Conservation (phyloP, 2,797 vertebrate species). For the Lophotriccus pileatus region DNA sequence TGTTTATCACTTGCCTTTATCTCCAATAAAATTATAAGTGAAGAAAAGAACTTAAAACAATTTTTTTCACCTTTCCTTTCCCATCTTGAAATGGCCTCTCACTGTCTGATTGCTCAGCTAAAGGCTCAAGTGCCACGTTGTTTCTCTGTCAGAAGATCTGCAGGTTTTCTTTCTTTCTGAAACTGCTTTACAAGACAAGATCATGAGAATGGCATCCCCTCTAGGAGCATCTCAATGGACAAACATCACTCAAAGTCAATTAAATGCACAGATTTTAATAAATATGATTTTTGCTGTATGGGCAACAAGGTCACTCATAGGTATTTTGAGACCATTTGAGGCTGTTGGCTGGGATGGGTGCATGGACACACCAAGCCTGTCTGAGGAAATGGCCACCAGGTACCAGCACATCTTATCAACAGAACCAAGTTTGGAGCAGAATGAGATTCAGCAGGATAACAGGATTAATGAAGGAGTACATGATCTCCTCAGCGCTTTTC, state of each 20-base stretch:
- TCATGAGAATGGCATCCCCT: neutral
- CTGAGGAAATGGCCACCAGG: neutral
- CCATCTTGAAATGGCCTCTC: neutral
- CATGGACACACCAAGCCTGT: neutral
- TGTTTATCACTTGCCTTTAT: neutral
- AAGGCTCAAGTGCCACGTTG: neutral
- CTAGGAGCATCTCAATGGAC: neutral
- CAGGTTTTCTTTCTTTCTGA: neutral
- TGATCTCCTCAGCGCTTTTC: neutral
- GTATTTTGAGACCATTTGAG: neutral
- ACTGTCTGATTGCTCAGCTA: neutral
- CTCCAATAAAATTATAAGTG: neutral
- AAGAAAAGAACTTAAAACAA: accelerated
- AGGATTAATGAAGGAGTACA: neutral
- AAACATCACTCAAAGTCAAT: neutral
- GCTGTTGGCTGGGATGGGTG: neutral
- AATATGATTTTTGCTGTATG: neutral
- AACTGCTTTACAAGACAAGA: neutral
- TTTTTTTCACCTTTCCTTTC: neutral
- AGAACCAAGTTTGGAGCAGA: neutral
- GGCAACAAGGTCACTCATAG: neutral
- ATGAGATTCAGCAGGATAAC: neutral
- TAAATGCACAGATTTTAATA: neutral
- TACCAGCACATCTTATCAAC: neutral
- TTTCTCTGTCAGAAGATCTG: neutral